phyloP scores from a whole-genome alignment of 2,797 vertebrate species.

The Podarcis lilfordi region DNA sequence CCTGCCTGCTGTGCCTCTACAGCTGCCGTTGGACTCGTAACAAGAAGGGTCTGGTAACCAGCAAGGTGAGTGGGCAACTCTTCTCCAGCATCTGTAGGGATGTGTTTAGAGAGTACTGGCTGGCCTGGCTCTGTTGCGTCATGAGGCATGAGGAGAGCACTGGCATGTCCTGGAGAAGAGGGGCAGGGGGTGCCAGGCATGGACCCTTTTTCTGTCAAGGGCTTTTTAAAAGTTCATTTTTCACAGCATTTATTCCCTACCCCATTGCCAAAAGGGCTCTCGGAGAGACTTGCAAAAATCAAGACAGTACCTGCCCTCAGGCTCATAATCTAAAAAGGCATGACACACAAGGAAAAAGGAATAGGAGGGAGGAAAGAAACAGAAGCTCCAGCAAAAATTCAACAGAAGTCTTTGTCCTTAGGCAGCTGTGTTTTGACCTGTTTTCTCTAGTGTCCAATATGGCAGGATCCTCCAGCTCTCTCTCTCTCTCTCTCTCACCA shows the following conservation, averaged over 20 bases:
- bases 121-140: not conserved
- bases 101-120: not conserved
- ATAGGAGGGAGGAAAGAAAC: too few relatives aligned
- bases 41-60: conserved; percentile 59
- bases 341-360: too few relatives aligned
- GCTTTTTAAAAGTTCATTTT: too few relatives aligned
- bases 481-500: too few relatives aligned
- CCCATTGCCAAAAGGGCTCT: too few relatives aligned
- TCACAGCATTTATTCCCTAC: too few relatives aligned
- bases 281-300: too few relatives aligned
- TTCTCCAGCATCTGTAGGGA: not conserved
- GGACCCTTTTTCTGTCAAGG: not conserved
- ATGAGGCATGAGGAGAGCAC: too few relatives aligned
- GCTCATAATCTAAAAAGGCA: too few relatives aligned
- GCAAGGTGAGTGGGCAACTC: conserved; percentile 68
- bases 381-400: too few relatives aligned
- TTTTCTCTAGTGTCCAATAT: not conserved
- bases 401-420: too few relatives aligned
- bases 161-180: not conserved
- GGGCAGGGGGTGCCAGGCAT: not conserved
- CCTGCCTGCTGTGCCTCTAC: conserved; percentile 83
- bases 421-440: not conserved
- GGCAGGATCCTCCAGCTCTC: not conserved
- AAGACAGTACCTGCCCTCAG: too few relatives aligned
- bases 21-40: conserved; percentile 83